Conservation (phyloP, 2,888 invertebrate genomes). For the Dynastes maya region DNA sequence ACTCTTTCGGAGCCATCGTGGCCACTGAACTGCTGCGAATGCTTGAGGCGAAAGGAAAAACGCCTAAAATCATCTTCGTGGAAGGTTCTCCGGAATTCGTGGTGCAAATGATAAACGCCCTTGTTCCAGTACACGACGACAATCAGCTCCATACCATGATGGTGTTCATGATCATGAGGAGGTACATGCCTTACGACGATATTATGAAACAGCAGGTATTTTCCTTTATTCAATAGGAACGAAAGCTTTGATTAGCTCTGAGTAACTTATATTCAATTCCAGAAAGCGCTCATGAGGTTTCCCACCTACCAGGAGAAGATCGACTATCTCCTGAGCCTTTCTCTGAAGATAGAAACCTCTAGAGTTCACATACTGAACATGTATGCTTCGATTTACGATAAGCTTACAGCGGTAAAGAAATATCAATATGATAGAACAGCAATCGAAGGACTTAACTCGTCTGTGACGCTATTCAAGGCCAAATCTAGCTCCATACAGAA, state of each 20-base stretch:
- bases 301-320: constrained; percentile 45
- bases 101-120: constrained; percentile 70
- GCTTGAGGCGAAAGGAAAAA: constrained; percentile 77
- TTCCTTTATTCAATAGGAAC: not conserved
- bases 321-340: constrained; percentile 24
- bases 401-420: constrained; percentile 73
- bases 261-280: constrained; percentile 8
- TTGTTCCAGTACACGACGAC: constrained; percentile 69
- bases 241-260: too few species aligned
- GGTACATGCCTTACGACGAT: constrained; percentile 56
- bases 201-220: constrained; percentile 50
- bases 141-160: constrained; percentile 73
- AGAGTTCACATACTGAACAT: constrained; percentile 68
- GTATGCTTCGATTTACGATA: constrained; percentile 71
- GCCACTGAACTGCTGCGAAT: constrained; percentile 82
- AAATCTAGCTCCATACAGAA: constrained; percentile 61
- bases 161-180: constrained; percentile 72
- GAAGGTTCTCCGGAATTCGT: constrained; percentile 85
- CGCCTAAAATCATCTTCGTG: constrained; percentile 79
- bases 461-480: constrained; percentile 78
- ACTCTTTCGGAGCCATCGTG: constrained; percentile 88
- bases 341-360: constrained; percentile 65
- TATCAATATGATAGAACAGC: constrained; percentile 67
- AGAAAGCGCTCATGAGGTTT: constrained; percentile 17
- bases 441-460: constrained; percentile 69